These are phyloP conservation scores for Trimorus sp. DNA, from an alignment of 2,888 invertebrate species.

Conservation along the genomic window DNA sequence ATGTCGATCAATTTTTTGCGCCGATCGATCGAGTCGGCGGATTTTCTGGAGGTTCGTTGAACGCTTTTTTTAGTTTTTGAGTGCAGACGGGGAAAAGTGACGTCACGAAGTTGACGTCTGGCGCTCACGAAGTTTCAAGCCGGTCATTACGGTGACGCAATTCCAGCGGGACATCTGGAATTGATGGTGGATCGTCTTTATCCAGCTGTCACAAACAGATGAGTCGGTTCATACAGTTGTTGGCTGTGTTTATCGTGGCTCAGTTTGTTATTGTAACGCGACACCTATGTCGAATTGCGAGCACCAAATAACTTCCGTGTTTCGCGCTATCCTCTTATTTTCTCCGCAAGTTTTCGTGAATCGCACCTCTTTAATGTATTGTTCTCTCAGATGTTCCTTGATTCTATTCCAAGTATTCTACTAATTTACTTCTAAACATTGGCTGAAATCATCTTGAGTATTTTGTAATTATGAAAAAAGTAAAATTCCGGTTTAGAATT, in stretches of 20 bases:
- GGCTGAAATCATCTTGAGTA: too few species aligned
- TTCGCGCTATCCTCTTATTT: not conserved
- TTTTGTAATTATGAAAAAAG: too few species aligned
- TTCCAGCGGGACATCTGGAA: constrained; percentile 7
- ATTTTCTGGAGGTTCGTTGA: not conserved
- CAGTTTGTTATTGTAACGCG: constrained; percentile 12
- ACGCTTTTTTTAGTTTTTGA: too few species aligned
- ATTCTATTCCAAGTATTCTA: too few species aligned
- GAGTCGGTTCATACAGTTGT: constrained; percentile 11
- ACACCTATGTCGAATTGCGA: constrained; percentile 1
- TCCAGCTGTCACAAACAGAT: constrained; percentile 22
- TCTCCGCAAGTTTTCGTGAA: constrained; percentile 21
- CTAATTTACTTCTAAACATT: too few species aligned
- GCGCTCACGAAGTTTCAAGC: too few species aligned
- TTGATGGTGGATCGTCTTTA: constrained; percentile 8
- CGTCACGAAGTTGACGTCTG: too few species aligned
- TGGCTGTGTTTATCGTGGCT: not conserved
- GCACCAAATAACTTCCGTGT: not conserved
- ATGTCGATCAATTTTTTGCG: too few species aligned
- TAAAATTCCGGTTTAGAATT: not conserved
- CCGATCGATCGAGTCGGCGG: too few species aligned
- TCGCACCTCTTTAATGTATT: constrained; percentile 10
- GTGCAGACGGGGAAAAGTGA: too few species aligned
- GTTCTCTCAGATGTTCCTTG: constrained; percentile 10
- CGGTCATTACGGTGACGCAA: constrained; percentile 5